A percentile compares a stretch with the other conserved stretches of the same genome.
These are phyloP conservation scores for Opisthocomus hoazin DNA, from an alignment of 2,113 vertebrate species.

Conservation along the genomic window DNA sequence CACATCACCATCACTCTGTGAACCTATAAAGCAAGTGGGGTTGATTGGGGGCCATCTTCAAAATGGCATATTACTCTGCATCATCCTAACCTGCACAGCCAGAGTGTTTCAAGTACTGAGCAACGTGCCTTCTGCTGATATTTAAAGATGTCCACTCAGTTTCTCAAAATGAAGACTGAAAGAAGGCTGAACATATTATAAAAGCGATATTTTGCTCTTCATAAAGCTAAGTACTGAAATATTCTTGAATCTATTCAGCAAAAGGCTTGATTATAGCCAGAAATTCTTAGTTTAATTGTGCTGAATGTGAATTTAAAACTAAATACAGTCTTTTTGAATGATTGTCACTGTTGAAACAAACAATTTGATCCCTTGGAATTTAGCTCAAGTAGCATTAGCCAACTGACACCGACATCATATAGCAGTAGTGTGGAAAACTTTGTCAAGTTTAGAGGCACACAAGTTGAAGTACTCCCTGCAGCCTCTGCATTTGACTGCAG, in stretches of 20 bases:
- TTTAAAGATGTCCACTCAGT: neutral
- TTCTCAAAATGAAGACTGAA: neutral
- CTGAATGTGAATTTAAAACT: neutral
- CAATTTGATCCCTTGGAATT: neutral
- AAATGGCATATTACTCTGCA: neutral
- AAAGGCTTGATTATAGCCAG: neutral
- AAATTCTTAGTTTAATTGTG: neutral
- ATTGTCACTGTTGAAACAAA: neutral
- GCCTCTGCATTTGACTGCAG: neutral
- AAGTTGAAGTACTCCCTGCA: neutral
- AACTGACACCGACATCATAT: neutral
- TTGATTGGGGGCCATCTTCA: neutral
- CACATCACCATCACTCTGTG: neutral
- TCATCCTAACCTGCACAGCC: neutral
- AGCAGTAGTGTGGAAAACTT: neutral
- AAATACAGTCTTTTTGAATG: neutral
- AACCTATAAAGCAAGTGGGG: fast-evolving
- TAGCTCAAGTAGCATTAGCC: neutral
- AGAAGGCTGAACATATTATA: neutral
- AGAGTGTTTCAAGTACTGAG: neutral
- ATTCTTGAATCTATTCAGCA: neutral
- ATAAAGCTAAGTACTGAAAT: neutral
- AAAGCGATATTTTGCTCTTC: neutral
- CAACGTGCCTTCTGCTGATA: neutral
- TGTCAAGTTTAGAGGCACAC: neutral